Conservation (phyloP, 2,888 invertebrate genomes). For the Acronicta leporina region DNA sequence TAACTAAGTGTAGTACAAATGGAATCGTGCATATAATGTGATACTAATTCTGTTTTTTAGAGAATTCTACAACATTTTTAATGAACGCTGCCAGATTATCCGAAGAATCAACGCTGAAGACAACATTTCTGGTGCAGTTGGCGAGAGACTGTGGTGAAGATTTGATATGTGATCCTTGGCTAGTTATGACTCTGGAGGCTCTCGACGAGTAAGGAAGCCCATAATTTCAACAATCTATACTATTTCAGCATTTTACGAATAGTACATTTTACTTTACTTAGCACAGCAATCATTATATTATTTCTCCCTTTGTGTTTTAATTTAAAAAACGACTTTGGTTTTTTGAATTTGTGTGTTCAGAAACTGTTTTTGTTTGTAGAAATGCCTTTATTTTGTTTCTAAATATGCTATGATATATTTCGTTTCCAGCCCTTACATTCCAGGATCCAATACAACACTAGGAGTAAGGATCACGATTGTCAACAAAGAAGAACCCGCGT, state of each 20-base stretch:
- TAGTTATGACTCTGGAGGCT: slow-evolving; percentile 75
- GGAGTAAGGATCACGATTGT: slow-evolving; percentile 72
- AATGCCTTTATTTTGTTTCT: too few relatives aligned
- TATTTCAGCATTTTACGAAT: too few relatives aligned
- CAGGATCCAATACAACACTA: slow-evolving; percentile 72
- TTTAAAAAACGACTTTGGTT: too few relatives aligned
- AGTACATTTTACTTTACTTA: too few relatives aligned
- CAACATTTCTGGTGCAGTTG: slow-evolving; percentile 75
- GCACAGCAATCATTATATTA: too few relatives aligned
- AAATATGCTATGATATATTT: neutral
- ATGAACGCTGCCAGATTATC: slow-evolving; percentile 70
- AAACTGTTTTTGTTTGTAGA: too few relatives aligned
- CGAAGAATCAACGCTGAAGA: slow-evolving; percentile 69
- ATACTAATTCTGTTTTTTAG: slow-evolving; percentile 48
- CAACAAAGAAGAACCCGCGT: slow-evolving; percentile 81
- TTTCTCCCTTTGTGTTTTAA: too few relatives aligned
- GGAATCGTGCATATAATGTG: too few relatives aligned
- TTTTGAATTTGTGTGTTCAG: too few relatives aligned
- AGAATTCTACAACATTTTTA: slow-evolving; percentile 60
- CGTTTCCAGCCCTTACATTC: slow-evolving; percentile 71
- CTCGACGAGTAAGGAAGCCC: slow-evolving; percentile 68
- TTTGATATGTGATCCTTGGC: slow-evolving; percentile 82
- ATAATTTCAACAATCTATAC: too few relatives aligned
- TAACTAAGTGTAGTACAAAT: too few relatives aligned
- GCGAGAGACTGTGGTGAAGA: slow-evolving; percentile 87